A percentile compares a stretch with the other conserved stretches of the same genome.
Evolutionary conservation across 2,113 vertebrate genomes (phyloP).

Genomic region (Oenanthe melanoleuca): DNA sequence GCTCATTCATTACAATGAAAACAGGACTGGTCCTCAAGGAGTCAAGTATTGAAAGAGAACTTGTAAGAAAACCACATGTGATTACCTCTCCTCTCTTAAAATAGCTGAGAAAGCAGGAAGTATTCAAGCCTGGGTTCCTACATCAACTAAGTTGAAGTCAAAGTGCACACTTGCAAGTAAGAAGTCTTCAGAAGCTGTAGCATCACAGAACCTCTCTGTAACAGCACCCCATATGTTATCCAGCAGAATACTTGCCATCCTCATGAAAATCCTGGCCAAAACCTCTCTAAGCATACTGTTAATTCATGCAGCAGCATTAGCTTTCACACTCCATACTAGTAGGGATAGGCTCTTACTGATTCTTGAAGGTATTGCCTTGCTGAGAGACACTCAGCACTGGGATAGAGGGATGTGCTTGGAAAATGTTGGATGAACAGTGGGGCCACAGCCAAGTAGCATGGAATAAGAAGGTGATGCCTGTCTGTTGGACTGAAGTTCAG

Average conservation of each 20-base stretch:
- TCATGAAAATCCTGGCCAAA: background rate
- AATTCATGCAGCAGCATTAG: background rate
- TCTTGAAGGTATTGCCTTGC: background rate
- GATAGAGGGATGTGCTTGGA: background rate
- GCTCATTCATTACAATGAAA: slow-evolving; percentile 50
- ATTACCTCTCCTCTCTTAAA: slow-evolving; percentile 41
- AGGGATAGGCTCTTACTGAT: background rate
- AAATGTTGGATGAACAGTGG: background rate
- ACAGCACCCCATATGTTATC: background rate
- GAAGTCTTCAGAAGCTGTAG: background rate
- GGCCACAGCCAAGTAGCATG: background rate
- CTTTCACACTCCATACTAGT: background rate
- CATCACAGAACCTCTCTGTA: slow-evolving; percentile 7
- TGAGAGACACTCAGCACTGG: background rate
- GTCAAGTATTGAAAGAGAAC: slow-evolving; percentile 32
- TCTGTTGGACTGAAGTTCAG: background rate
- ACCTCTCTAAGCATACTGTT: background rate
- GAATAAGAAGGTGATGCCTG: background rate
- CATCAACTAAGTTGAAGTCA: background rate
- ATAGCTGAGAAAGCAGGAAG: slow-evolving; percentile 55
- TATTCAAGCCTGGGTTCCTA: background rate
- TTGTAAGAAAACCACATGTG: slow-evolving; percentile 32
- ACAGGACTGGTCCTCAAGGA: background rate
- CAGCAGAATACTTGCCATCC: background rate
- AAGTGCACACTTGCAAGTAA: background rate